Base-by-base conservation (phyloP, 2,113 vertebrate genomes). In the Leucopternis melanops region DNA sequence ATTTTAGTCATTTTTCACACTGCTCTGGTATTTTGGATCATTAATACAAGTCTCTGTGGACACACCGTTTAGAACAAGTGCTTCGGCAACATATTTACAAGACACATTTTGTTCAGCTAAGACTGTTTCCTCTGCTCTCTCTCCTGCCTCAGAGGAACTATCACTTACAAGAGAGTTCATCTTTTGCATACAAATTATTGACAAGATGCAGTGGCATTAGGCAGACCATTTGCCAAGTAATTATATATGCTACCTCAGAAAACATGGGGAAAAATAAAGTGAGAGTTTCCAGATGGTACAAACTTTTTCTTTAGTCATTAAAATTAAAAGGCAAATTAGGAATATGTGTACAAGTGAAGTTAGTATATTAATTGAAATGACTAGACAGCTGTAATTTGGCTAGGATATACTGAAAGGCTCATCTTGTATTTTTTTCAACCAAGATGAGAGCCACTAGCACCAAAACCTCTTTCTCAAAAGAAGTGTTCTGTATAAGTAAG, bases 71-170 rank as follows among this genome's bases (percentile, higher is more conserved):
- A 90, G 63, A 96, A 57, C 34, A 92, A 93, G 49, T 45, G 9
- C 63, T 93, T 94, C 11, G 9, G 91, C 61, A 95, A 81, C 54
- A n/a, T 81, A 87, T 90, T 95, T 95, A 92, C 47, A 92, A 87
- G 52, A 58, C 2, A 7, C 10, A 27, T 70, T 95, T 96, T 65
- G 55, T 83, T 72, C 52, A 88, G 45, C 32, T 67, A 59, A 55
- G 94, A 65, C 75, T 49, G 12, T 78, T 95, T 87, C 21, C 29
- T 81, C 38, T 59, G 21, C 74, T 85, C 34, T 59, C 22, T 67
- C 31, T 83, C 23, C 21, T 69, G 38, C 70, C 57, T 96, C 54
- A 71, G 16, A 82, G 79, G 81, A 88, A 8, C 49, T 34, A 73
- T 74, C 47, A 75, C 29, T 59, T 74, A 89, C 18, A 44, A 7